Percentiles rank a stretch among this genome's conserved stretches.
These are phyloP conservation scores for Mastacembelus armatus DNA, from an alignment of 2,797 vertebrate genomes.

Conservation along the genomic window DNA sequence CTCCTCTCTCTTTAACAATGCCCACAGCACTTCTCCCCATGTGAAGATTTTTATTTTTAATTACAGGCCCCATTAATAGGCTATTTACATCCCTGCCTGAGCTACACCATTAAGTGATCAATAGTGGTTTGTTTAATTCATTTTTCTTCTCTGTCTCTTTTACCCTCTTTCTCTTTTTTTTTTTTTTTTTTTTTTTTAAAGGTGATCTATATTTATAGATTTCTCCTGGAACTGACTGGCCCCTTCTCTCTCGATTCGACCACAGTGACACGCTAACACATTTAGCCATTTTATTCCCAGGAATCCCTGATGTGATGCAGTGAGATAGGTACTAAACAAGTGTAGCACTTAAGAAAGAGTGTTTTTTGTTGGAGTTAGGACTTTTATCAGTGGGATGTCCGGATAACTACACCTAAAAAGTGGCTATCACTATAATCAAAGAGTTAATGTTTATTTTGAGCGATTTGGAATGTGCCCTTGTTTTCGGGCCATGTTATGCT, in stretches of 20 bases:
- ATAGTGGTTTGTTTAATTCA: constrained; percentile 71
- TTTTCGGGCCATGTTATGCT: constrained; percentile 12
- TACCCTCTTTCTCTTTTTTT: not conserved
- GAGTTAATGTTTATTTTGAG: constrained; percentile 22
- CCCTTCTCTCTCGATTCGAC: constrained; percentile 46
- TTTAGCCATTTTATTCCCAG: constrained; percentile 35
- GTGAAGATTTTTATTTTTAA: constrained; percentile 43
- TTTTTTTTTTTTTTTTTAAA: constrained; percentile 17
- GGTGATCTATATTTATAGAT: constrained; percentile 76
- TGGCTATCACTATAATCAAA: constrained; percentile 12
- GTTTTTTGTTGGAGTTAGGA: not conserved
- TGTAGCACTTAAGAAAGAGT: constrained; percentile 13
- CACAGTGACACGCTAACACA: constrained; percentile 46
- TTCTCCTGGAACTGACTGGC: constrained; percentile 39
- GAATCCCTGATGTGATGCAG: not conserved
- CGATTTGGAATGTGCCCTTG: not conserved
- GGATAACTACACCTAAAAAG: constrained; percentile 10
- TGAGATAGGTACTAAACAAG: constrained; percentile 4
- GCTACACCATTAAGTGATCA: constrained; percentile 75
- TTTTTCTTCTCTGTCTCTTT: constrained; percentile 56
- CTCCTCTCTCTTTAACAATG: constrained; percentile 20
- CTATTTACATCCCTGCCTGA: constrained; percentile 71
- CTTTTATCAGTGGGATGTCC: not conserved
- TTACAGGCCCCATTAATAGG: constrained; percentile 72
- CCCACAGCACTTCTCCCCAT: constrained; percentile 11